Conservation (phyloP, 2,888 invertebrate genomes). For the Epistrophe grossulariae region DNA sequence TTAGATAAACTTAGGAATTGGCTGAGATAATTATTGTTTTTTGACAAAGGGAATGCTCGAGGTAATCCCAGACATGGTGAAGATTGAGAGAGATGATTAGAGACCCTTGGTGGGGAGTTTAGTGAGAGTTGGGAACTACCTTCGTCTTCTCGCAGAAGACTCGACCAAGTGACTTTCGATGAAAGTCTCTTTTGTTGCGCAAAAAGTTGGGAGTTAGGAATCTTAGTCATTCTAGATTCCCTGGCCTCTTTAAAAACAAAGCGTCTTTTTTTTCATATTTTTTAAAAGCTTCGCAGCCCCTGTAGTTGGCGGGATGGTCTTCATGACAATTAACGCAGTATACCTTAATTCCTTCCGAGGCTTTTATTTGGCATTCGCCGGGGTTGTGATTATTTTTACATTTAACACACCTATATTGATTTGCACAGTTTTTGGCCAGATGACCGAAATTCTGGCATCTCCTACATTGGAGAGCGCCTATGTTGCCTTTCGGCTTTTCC, state of each 20-base stretch:
- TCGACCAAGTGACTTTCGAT: too few relatives aligned
- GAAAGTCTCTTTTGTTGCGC: too few relatives aligned
- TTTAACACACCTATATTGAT: not conserved
- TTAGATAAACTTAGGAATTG: not conserved
- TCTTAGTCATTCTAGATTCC: not conserved
- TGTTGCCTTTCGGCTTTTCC: not conserved
- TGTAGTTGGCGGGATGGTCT: constrained; percentile 8
- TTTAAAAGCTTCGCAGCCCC: not conserved
- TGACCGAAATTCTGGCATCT: not conserved
- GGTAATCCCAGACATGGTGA: too few relatives aligned
- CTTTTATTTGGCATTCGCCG: not conserved
- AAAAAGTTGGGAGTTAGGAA: too few relatives aligned
- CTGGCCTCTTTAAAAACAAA: not conserved
- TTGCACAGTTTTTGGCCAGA: not conserved
- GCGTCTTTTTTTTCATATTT: not conserved
- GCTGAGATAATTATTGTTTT: not conserved
- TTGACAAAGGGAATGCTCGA: not conserved
- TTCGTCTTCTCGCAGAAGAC: too few relatives aligned
- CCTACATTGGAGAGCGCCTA: not conserved
- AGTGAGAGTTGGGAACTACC: too few relatives aligned
- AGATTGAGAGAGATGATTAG: not conserved
- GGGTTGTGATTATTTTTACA: not conserved
- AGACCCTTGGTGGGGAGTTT: too few relatives aligned
- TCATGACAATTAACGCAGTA: not conserved
- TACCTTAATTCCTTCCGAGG: not conserved